Base-by-base conservation (phyloP, 37 sponge, comb jelly and placozoan genomes). In the Bolinopsis microptera region DNA sequence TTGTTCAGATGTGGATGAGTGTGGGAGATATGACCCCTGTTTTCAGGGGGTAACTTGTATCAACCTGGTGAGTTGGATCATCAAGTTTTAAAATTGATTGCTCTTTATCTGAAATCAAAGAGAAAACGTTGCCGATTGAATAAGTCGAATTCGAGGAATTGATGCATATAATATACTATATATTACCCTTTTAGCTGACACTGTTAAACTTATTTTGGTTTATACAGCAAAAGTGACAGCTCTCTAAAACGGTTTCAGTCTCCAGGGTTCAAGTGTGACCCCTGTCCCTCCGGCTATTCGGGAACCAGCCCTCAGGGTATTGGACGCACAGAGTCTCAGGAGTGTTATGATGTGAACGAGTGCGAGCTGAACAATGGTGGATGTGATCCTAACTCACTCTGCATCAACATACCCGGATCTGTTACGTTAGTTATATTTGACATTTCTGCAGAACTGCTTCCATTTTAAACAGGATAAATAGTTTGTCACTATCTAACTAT, bases 331-430 rank as follows among this genome's bases (percentile, higher is more conserved):
- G 96, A 95, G 34, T 95, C 96, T 5, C 77, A 93, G 95, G 92
- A 83, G 8, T 98, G 98, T 93, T 32, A n/a, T 16, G 97, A 98
- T 83, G 93, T 97, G 18, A 76, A 98, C 69, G 98, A 97, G 92
- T 97, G 98, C 69, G 92, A 77, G 31, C 68, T 28, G 0, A 40
- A 40, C 0, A 94, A 96, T 69, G 94, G 94, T 0, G 94, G 93
- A 0, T 97, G 97, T 93, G 76, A 94, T 40, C 80, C 93, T 3
- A 32, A 83, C 48, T 75, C 95, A 75, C 92, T 94, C 21, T 97
- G 97, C 38, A 69, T 32, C 69, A 96, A 97, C 83, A 93, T 94
- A 25, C 33, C 36, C 0, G 96, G 94, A 74, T 92, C 94, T 0
- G 18, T 27, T 22, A 33, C 26, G 39, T 40, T 24, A 38, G 93